These are phyloP conservation scores for Acanthoscelides obtectus DNA, from an alignment of 2,888 invertebrate species.

Conservation along the genomic window DNA sequence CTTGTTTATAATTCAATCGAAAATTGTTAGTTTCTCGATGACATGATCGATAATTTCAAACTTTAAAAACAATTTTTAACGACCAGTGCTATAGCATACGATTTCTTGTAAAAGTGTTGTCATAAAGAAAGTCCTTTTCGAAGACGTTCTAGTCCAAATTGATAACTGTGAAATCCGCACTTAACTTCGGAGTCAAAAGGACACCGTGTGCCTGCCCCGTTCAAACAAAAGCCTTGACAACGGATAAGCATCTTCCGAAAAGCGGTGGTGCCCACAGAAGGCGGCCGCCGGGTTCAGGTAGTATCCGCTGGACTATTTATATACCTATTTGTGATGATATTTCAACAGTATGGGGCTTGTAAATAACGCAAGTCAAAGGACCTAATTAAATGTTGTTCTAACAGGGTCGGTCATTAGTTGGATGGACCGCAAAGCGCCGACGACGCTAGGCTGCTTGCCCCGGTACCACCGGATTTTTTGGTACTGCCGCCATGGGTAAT, in stretches of 20 bases:
- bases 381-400: conserved; percentile 48
- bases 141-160: neutral
- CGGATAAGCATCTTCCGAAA: neutral
- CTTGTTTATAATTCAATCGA: no score
- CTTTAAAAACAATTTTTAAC: no score
- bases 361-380: conserved; percentile 37
- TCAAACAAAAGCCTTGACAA: neutral
- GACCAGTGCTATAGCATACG: no score
- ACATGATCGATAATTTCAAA: no score
- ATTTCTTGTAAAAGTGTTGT: no score
- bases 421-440: conserved; percentile 42
- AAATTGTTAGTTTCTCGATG: no score
- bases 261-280: neutral
- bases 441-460: conserved; percentile 20
- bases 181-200: neutral
- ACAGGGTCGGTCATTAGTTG: conserved; percentile 44
- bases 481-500: neutral
- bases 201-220: neutral
- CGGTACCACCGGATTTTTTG: conserved; percentile 1
- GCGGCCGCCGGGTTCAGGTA: conserved; percentile 12
- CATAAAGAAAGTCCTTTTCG: neutral
- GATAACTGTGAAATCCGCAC: neutral
- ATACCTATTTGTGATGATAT: conserved; percentile 33
- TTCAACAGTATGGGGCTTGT: conserved; percentile 34
- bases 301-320: conserved; percentile 20